Percentiles rank a stretch among this genome's conserved stretches.
These are phyloP conservation scores for Megalurothrips usitatus DNA, from an alignment of 2,888 invertebrate genomes.

Conservation along the genomic window DNA sequence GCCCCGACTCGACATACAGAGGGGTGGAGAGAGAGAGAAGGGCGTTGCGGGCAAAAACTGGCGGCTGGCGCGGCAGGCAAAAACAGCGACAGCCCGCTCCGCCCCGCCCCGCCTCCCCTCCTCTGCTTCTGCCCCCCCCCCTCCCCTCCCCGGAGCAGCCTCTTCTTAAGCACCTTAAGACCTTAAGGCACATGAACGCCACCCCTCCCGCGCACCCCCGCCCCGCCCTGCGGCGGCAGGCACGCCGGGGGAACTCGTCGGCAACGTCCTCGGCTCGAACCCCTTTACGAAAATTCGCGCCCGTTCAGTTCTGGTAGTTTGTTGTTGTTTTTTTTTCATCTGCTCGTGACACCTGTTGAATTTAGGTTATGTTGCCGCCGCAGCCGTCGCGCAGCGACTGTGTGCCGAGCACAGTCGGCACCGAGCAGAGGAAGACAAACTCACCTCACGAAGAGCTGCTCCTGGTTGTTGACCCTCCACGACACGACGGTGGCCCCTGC, in stretches of 20 bases:
- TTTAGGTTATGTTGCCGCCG: neutral
- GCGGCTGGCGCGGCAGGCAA: constrained; percentile 13
- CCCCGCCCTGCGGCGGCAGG: neutral
- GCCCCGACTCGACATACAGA: neutral
- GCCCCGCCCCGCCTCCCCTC: neutral
- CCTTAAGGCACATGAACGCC: neutral
- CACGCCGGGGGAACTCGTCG: too few species aligned
- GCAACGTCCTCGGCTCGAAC: too few species aligned
- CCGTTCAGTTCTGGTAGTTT: too few species aligned
- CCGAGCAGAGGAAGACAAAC: constrained; percentile 39
- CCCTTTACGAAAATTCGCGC: too few species aligned
- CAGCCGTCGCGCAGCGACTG: neutral
- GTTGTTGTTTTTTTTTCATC: too few species aligned
- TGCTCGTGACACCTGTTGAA: neutral
- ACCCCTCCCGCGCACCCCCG: neutral
- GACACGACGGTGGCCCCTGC: constrained; percentile 93
- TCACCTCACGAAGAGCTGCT: constrained; percentile 94
- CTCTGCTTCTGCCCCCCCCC: neutral
- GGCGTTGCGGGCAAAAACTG: neutral
- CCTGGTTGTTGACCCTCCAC: constrained; percentile 94
- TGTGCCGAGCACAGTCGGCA: neutral
- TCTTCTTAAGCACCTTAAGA: too few species aligned
- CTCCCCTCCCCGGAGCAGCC: too few species aligned
- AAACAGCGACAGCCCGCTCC: neutral
- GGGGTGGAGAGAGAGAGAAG: neutral